These are phyloP conservation scores for Amniataba percoides DNA, from an alignment of 2,797 vertebrate genomes.

Conservation along the genomic window DNA sequence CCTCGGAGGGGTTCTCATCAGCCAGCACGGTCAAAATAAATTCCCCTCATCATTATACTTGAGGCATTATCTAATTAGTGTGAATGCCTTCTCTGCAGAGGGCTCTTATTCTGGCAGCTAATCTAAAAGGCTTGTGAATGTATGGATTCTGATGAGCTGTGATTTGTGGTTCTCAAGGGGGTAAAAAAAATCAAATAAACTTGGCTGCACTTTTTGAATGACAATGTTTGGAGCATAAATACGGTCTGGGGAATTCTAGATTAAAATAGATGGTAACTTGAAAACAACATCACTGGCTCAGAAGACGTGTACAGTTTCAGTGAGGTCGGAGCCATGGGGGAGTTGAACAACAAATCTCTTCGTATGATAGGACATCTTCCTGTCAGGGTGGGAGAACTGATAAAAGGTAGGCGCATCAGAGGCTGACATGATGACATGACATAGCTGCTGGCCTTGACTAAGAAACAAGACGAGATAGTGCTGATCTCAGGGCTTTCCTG, in stretches of 20 bases:
- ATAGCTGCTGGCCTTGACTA: conserved; percentile 30
- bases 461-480: conserved; percentile 40
- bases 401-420: conserved; percentile 20
- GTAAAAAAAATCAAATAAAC: conserved; percentile 10
- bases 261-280: conserved; percentile 31
- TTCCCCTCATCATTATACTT: conserved; percentile 36
- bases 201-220: conserved; percentile 15
- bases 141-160: conserved; percentile 53
- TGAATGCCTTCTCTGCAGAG: conserved; percentile 53
- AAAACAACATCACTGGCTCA: conserved; percentile 1
- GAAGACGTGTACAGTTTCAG: background rate
- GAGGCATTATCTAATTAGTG: conserved; percentile 62
- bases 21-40: conserved; percentile 56
- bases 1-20: conserved; percentile 38
- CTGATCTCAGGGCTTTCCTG: conserved; percentile 32
- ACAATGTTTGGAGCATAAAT: conserved; percentile 22
- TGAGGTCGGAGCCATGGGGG: conserved; percentile 5
- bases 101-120: conserved; percentile 33
- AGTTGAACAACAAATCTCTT: background rate
- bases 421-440: conserved; percentile 22
- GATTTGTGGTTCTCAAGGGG: conserved; percentile 44
- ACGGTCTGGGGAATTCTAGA: conserved; percentile 17
- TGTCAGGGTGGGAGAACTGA: conserved; percentile 24
- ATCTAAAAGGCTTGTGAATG: conserved; percentile 16
- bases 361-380: conserved; percentile 5